Evolutionary conservation across 2,113 vertebrate genomes (phyloP).

Genomic region (Pogonocichla stellata): DNA sequence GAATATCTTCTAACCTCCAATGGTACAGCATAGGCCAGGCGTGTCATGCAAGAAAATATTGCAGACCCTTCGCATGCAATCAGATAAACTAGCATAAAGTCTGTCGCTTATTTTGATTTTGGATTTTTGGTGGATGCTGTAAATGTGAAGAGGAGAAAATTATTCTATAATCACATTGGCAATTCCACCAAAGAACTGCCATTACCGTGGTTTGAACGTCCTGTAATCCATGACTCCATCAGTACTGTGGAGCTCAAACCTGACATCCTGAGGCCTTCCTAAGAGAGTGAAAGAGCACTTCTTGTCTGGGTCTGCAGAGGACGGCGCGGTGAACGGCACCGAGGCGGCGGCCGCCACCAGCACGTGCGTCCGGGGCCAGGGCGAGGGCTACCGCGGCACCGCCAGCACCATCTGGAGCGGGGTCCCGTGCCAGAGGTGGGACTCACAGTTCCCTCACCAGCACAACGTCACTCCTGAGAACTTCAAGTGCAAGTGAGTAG

Average conservation of each 20-base stretch:
- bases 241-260: neutral
- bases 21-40: neutral
- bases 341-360: conserved; percentile 77
- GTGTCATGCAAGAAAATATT: neutral
- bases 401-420: conserved; percentile 83
- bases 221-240: neutral
- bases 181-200: neutral
- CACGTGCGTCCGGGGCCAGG: conserved; percentile 82
- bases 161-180: neutral
- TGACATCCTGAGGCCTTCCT: neutral
- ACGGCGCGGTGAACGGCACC: conserved; percentile 53
- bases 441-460: conserved; percentile 91
- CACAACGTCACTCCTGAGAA: conserved; percentile 89
- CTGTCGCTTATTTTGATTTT: neutral
- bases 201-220: neutral
- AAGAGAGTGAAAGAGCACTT: neutral
- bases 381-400: conserved; percentile 86
- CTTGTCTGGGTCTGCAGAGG: conserved; percentile 60
- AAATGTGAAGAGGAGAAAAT: neutral
- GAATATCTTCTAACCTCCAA: neutral
- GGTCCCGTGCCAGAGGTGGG: conserved; percentile 90
- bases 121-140: neutral
- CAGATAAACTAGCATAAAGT: neutral
- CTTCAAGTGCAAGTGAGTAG: conserved; percentile 96
- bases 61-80: neutral